Conservation (phyloP, 2,113 vertebrate species). For the Chloroceryle aenea region DNA sequence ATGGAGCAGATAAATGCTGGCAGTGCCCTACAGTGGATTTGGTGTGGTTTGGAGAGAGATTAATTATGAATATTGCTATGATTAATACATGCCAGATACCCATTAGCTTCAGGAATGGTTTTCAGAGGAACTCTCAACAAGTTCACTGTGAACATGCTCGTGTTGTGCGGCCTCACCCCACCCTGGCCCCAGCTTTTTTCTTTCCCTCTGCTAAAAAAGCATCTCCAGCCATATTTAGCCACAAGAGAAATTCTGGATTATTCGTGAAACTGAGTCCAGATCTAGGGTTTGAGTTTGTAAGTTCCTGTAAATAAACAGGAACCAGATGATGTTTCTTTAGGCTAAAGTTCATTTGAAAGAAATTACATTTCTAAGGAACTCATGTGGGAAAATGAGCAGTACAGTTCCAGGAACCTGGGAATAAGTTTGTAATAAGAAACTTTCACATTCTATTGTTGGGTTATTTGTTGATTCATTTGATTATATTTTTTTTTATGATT, state of each 20-base stretch:
- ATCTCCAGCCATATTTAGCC: not conserved
- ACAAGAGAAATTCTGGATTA: not conserved
- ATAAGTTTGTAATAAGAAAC: not conserved
- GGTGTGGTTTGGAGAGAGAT: not conserved
- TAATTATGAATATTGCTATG: slow-evolving; percentile 7
- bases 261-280: not conserved
- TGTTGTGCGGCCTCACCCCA: not conserved
- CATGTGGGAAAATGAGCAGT: slow-evolving; percentile 24
- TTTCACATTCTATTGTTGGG: not conserved
- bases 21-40: not conserved
- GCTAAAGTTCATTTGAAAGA: slow-evolving; percentile 48
- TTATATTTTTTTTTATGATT: not conserved
- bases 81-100: not conserved
- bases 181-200: too few species aligned
- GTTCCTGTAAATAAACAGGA: slow-evolving; percentile 39
- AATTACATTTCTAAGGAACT: not conserved
- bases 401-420: not conserved
- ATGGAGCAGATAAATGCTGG: not conserved
- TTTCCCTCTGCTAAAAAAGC: not conserved
- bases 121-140: not conserved
- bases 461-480: not conserved
- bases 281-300: not conserved
- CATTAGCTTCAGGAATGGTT: not conserved
- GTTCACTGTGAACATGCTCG: not conserved
- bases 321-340: not conserved